phyloP scores from a whole-genome alignment of 64 coral and sea anemone genomes.

The Montipora cactus region DNA sequence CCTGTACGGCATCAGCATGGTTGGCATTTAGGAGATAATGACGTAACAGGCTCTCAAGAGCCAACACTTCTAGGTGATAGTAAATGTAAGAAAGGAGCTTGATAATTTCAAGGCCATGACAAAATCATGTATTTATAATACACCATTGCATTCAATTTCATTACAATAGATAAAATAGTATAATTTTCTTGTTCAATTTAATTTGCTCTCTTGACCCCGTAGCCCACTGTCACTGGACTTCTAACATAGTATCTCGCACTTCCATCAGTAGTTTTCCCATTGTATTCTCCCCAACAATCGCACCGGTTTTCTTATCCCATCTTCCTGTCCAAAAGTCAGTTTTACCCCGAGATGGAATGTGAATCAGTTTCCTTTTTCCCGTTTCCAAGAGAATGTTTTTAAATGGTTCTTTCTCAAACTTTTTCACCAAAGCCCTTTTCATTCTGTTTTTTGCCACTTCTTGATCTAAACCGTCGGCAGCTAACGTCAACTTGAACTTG shows the following conservation, averaged over 20 bases:
- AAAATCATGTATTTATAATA: too few species aligned
- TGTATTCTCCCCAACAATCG: conserved; percentile 84
- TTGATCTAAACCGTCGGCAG: conserved; percentile 75
- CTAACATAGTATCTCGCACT: conserved; percentile 48
- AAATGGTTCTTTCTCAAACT: conserved; percentile 80
- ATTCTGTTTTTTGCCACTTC: conserved; percentile 66
- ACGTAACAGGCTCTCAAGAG: too few species aligned
- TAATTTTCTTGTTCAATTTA: too few species aligned
- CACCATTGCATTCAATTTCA: too few species aligned
- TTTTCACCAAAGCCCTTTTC: conserved; percentile 79
- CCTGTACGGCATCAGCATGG: too few species aligned
- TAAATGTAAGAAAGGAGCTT: too few species aligned
- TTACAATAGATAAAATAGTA: too few species aligned
- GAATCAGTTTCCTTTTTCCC: conserved; percentile 49
- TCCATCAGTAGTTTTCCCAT: conserved; percentile 88
- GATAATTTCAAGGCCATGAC: too few species aligned
- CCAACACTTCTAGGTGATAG: too few species aligned
- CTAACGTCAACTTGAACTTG: conserved; percentile 68
- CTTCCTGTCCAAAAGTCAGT: conserved; percentile 91
- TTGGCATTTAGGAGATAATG: too few species aligned
- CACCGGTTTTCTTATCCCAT: conserved; percentile 69
- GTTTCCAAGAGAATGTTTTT: conserved; percentile 72
- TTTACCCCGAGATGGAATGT: conserved; percentile 84
- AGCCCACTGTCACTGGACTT: neutral
- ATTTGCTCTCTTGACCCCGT: too few species aligned